Base-by-base conservation (phyloP, 1,140 invertebrate species). In the Berghia stephanieae region DNA sequence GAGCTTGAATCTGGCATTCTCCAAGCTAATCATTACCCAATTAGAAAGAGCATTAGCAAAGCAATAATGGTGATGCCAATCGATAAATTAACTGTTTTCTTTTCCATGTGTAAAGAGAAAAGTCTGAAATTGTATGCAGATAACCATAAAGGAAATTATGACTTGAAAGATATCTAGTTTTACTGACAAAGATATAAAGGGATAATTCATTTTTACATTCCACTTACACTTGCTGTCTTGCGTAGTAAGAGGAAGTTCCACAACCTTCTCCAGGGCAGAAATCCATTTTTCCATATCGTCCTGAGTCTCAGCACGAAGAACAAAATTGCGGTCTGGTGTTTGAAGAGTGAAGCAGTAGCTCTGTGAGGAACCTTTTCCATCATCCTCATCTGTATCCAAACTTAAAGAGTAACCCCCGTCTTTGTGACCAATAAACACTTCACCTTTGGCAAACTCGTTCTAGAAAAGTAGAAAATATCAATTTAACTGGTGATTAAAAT, bases 381-480 rank as follows among this genome's bases (percentile, higher is more conserved):
- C 31, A 8, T 78, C 82, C n/a, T 94, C 94, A 21, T 93, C 92
- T 36, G 82, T 92, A 91, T 88, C 90, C 77, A 78, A 93, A 90
- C 34, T 89, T 0, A 95, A 91, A 66, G 91, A 92, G 85, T 94
- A 96, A 2, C 94, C 94, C 80, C 94, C 94, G 71, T 92, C 92
- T 86, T 91, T 90, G 82, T 95, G 92, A 13, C 96, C 94, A 79
- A 97, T 90, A 88, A 96, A 96, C 78, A 97, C 94, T 91, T 97
- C 95, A 75, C 95, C 95, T 91, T 96, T 96, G 0, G 96, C 94
- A 90, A 94, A 94, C 0, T 95, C 94, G 87, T 95, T 94, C 91
- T 93, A 83, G 8, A 88, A 84, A 36, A 79, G 63, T 27, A 73
- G 16, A 60, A 18, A 60, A 77, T 57, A n/a, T n/a, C n/a, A n/a